These are phyloP conservation scores for Barypeithes pellucidus DNA, from an alignment of 2,888 invertebrate genomes.

Conservation along the genomic window DNA sequence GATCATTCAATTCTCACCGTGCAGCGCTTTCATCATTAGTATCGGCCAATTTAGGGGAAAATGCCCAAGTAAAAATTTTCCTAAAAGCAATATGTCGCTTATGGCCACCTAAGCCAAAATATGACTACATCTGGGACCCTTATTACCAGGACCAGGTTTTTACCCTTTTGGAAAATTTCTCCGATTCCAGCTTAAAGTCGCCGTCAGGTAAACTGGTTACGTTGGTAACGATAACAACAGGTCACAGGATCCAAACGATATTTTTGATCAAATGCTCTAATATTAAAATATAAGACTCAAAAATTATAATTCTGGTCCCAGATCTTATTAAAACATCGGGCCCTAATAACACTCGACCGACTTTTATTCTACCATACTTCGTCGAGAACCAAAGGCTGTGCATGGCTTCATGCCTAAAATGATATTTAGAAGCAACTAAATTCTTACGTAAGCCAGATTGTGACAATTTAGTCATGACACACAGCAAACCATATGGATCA, in stretches of 20 bases:
- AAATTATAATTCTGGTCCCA: conserved; percentile 6
- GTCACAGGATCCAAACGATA: conserved; percentile 11
- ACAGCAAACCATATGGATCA: neutral
- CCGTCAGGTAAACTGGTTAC: conserved; percentile 24
- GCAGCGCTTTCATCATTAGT: neutral
- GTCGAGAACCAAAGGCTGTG: neutral
- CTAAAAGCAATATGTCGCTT: neutral
- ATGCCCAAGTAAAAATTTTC: neutral
- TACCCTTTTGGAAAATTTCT: neutral
- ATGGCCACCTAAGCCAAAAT: neutral
- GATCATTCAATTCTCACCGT: neutral
- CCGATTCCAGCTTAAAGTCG: neutral
- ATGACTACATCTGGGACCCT: neutral
- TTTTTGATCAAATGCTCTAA: conserved; percentile 39
- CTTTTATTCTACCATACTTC: conserved; percentile 8
- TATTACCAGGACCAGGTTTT: neutral
- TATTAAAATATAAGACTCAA: neutral
- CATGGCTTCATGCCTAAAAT: neutral
- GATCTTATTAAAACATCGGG: conserved; percentile 23
- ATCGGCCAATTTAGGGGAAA: neutral
- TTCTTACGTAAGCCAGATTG: neutral
- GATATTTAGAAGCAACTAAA: neutral
- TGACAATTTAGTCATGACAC: conserved; percentile 8
- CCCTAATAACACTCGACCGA: neutral
- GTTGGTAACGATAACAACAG: neutral